Conservation (phyloP, 2,797 vertebrate species). For the Potorous gilbertii region DNA sequence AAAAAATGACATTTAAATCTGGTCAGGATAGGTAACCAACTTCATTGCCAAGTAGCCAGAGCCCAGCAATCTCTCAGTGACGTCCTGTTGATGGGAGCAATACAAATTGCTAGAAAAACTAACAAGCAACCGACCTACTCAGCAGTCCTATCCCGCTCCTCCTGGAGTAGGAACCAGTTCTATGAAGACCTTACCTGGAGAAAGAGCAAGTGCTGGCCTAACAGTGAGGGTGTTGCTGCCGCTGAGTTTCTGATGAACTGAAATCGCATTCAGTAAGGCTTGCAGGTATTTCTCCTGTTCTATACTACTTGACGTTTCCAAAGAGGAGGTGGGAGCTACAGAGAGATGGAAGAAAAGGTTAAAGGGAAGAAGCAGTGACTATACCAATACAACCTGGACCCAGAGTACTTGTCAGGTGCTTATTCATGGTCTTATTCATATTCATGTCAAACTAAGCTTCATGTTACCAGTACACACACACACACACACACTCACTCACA, state of each 20-base stretch:
- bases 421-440: neutral
- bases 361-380: neutral
- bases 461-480: neutral
- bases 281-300: constrained; percentile 99
- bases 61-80: constrained; percentile 30
- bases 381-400: neutral
- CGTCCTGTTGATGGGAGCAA: constrained; percentile 22
- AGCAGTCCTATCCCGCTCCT: neutral
- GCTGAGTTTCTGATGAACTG: constrained; percentile 93
- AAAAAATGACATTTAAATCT: constrained; percentile 54
- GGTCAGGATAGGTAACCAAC: constrained; percentile 39
- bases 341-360: constrained; percentile 50
- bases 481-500: neutral
- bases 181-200: constrained; percentile 90
- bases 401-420: neutral
- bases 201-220: constrained; percentile 92
- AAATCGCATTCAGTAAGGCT: constrained; percentile 94
- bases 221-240: constrained; percentile 91
- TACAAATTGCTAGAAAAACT: constrained; percentile 38
- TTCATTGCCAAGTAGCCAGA: constrained; percentile 45
- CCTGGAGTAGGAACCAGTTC: constrained; percentile 36
- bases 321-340: constrained; percentile 90
- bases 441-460: neutral
- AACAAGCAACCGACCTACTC: constrained; percentile 47
- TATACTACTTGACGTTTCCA: constrained; percentile 97